Percentiles rank a stretch among this genome's conserved stretches.
These are phyloP conservation scores for Epinephelus awoara DNA, from an alignment of 2,797 vertebrate genomes.

Conservation along the genomic window DNA sequence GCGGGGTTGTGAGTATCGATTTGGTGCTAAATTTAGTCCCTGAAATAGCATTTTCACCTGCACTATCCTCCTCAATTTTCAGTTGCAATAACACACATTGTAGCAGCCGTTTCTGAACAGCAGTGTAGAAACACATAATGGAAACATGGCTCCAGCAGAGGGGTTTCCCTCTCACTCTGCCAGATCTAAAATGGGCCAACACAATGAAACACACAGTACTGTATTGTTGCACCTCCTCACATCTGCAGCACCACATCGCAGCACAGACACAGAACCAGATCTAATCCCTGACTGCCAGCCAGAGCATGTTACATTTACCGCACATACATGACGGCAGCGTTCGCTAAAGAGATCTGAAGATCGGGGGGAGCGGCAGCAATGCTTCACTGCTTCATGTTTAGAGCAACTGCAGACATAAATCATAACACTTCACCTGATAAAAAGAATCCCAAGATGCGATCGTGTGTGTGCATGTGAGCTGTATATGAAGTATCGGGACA, in stretches of 20 bases:
- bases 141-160: slow-evolving; percentile 19
- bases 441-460: slow-evolving; percentile 26
- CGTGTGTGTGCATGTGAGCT: slow-evolving; percentile 14
- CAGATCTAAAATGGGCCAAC: slow-evolving; percentile 49
- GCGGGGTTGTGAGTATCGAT: background rate
- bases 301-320: slow-evolving; percentile 38
- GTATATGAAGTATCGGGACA: slow-evolving; percentile 7
- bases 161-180: slow-evolving; percentile 38
- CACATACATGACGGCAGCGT: slow-evolving; percentile 33
- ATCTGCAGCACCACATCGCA: slow-evolving; percentile 51
- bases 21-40: background rate
- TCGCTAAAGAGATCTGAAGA: slow-evolving; percentile 41
- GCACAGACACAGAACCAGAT: slow-evolving; percentile 47
- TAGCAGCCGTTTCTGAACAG: slow-evolving; percentile 6
- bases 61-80: background rate
- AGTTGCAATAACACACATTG: background rate
- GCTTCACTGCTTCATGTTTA: slow-evolving; percentile 28
- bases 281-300: slow-evolving; percentile 53
- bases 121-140: slow-evolving; percentile 16
- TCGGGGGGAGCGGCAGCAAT: slow-evolving; percentile 6
- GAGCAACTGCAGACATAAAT: slow-evolving; percentile 20
- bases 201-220: slow-evolving; percentile 49
- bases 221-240: slow-evolving; percentile 55
- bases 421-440: slow-evolving; percentile 39
- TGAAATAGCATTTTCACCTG: background rate